Evolutionary conservation across 2,888 invertebrate species (phyloP).

Genomic region (Trachelus troglodyta): DNA sequence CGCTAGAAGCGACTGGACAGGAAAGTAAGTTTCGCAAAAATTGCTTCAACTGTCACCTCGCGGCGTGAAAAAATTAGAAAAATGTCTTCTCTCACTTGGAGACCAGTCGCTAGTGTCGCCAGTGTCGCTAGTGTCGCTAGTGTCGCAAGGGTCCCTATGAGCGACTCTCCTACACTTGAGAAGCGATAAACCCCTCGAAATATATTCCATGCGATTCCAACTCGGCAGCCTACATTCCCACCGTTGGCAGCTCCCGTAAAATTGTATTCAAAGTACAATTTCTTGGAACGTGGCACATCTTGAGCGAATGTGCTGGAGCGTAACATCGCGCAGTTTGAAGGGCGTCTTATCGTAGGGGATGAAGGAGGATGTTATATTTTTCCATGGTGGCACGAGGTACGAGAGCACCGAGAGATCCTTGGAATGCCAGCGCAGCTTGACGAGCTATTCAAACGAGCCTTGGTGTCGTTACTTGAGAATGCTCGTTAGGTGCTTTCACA

Average conservation of each 20-base stretch:
- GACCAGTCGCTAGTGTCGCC: slow-evolving; percentile 7
- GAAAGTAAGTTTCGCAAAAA: slow-evolving; percentile 29
- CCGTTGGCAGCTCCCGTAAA: slow-evolving; percentile 15
- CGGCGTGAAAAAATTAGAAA: slow-evolving; percentile 48
- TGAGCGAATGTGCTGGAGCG: slow-evolving; percentile 19
- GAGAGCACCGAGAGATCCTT: no score
- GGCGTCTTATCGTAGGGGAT: slow-evolving; percentile 5
- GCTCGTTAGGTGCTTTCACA: no score
- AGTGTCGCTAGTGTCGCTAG: background rate
- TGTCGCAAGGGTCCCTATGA: no score
- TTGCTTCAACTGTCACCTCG: slow-evolving; percentile 20
- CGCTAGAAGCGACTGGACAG: slow-evolving; percentile 11
- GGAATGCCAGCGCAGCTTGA: no score
- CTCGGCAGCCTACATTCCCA: background rate
- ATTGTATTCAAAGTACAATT: slow-evolving; percentile 26
- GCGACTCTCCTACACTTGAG: slow-evolving; percentile 23
- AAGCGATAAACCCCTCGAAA: slow-evolving; percentile 44
- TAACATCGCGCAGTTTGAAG: slow-evolving; percentile 5
- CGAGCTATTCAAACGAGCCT: no score
- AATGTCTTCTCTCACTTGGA: slow-evolving; percentile 33
- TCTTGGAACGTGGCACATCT: slow-evolving; percentile 20
- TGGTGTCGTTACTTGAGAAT: no score
- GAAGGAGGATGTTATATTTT: slow-evolving; percentile 1
- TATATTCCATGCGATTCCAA: slow-evolving; percentile 35
- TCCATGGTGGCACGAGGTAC: background rate